phyloP scores from a whole-genome alignment of 2,888 invertebrate species.

The Molorchus minor region DNA sequence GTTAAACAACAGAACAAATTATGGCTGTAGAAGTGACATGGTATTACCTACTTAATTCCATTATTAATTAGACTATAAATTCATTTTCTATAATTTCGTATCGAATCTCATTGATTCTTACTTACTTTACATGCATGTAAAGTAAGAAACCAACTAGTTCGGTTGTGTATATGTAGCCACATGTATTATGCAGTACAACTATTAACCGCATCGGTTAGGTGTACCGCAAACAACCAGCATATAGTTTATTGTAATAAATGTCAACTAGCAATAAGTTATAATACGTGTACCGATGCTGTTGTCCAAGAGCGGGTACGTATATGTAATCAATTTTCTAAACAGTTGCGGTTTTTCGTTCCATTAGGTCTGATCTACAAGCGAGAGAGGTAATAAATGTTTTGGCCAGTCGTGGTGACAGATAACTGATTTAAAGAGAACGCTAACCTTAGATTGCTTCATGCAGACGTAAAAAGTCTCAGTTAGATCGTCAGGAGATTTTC shows the following conservation, averaged over 20 bases:
- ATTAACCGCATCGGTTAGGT: constrained; percentile 17
- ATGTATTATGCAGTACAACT: constrained; percentile 21
- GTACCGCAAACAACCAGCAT: constrained; percentile 27
- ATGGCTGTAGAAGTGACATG: no score
- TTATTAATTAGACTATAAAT: no score
- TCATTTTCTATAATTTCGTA: no score
- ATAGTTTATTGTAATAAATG: constrained; percentile 33
- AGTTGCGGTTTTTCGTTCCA: constrained; percentile 41
- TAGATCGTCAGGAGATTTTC: no score
- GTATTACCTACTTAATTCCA: no score
- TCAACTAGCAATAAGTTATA: constrained; percentile 31
- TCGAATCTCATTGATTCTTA: no score
- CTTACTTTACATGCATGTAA: neutral
- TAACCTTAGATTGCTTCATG: no score
- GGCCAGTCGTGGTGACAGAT: no score
- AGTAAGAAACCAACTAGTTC: constrained; percentile 16
- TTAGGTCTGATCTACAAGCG: constrained; percentile 39
- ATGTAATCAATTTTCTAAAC: constrained; percentile 33
- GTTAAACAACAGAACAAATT: no score
- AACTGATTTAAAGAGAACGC: no score
- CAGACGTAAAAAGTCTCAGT: no score
- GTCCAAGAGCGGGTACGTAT: constrained; percentile 23
- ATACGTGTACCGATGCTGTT: constrained; percentile 29
- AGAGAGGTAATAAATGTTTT: constrained; percentile 36
- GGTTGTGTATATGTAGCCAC: constrained; percentile 10